These are phyloP conservation scores for Trematomus bernacchii DNA, from an alignment of 2,797 vertebrate species.

Conservation along the genomic window DNA sequence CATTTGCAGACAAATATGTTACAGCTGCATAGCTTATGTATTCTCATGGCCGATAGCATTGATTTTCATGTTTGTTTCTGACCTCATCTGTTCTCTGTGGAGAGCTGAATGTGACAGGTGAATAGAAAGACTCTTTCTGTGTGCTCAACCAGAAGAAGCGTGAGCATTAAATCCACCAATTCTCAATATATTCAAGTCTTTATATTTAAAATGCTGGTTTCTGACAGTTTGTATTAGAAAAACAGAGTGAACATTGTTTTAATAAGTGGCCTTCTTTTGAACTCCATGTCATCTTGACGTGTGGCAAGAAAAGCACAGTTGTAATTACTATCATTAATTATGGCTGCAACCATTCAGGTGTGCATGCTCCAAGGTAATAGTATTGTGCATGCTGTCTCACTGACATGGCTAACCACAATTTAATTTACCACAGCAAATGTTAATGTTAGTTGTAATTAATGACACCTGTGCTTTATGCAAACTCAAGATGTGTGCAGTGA, in stretches of 20 bases:
- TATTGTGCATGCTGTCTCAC: conserved; percentile 16
- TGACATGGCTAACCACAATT: background rate
- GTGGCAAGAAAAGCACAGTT: background rate
- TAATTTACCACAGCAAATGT: conserved; percentile 6
- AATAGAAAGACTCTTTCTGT: conserved; percentile 41
- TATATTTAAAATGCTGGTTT: background rate
- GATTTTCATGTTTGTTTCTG: conserved; percentile 88
- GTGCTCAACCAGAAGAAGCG: conserved; percentile 4
- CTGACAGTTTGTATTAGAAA: conserved; percentile 6
- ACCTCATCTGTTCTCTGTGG: conserved; percentile 82
- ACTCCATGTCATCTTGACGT: conserved; percentile 15
- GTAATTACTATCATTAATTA: conserved; percentile 37
- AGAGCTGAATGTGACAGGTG: conserved; percentile 85
- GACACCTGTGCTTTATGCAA: background rate
- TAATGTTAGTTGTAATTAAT: conserved; percentile 19
- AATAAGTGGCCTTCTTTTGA: conserved; percentile 14
- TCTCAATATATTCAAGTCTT: conserved; percentile 20
- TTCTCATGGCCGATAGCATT: conserved; percentile 87
- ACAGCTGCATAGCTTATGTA: conserved; percentile 67
- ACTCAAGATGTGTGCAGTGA: conserved; percentile 12
- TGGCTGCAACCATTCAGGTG: conserved; percentile 23
- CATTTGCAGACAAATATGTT: conserved; percentile 52
- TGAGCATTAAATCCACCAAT: conserved; percentile 9
- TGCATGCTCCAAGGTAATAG: background rate
- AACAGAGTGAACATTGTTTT: background rate